Conservation (phyloP, 2,797 vertebrate genomes). For the Chromis chromis region DNA sequence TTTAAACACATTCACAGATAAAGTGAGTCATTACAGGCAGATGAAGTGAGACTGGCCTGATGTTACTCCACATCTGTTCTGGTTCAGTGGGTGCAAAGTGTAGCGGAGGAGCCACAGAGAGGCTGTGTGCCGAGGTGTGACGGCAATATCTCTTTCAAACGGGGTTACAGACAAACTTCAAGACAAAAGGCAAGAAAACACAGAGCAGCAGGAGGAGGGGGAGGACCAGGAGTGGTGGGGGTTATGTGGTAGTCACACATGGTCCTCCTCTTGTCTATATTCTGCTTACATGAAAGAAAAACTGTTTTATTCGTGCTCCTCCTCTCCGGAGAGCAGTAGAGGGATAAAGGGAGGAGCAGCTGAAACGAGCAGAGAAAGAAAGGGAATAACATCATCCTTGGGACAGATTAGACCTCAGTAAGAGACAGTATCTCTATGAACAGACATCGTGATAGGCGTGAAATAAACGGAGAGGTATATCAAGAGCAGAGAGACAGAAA, state of each 20-base stretch:
- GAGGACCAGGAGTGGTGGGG: background rate
- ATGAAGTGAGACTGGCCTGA: slow-evolving; percentile 53
- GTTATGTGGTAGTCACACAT: slow-evolving; percentile 14
- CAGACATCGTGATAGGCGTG: slow-evolving; percentile 60
- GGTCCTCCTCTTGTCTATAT: slow-evolving; percentile 29
- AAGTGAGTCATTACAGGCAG: slow-evolving; percentile 58
- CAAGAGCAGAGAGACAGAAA: slow-evolving; percentile 9
- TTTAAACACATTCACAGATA: slow-evolving; percentile 54
- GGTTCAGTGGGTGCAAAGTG: slow-evolving; percentile 46
- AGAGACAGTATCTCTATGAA: slow-evolving; percentile 50
- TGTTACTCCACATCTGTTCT: slow-evolving; percentile 61
- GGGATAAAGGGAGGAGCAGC: slow-evolving; percentile 38
- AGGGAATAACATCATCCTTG: slow-evolving; percentile 44
- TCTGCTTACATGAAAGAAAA: slow-evolving; percentile 61
- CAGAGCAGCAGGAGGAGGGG: background rate
- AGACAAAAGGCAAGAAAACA: slow-evolving; percentile 19
- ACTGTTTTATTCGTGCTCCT: slow-evolving; percentile 38
- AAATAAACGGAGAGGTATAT: slow-evolving; percentile 60
- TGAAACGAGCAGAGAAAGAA: slow-evolving; percentile 26
- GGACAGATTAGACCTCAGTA: slow-evolving; percentile 58
- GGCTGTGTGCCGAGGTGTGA: slow-evolving; percentile 24
- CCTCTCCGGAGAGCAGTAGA: slow-evolving; percentile 50
- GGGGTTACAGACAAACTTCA: slow-evolving; percentile 13
- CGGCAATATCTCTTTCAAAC: slow-evolving; percentile 25
- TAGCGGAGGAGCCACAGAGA: slow-evolving; percentile 13